A percentile compares a stretch with the other conserved stretches of the same genome.
Conservation (phyloP, 2,113 vertebrate genomes). For the Canis aureus region DNA sequence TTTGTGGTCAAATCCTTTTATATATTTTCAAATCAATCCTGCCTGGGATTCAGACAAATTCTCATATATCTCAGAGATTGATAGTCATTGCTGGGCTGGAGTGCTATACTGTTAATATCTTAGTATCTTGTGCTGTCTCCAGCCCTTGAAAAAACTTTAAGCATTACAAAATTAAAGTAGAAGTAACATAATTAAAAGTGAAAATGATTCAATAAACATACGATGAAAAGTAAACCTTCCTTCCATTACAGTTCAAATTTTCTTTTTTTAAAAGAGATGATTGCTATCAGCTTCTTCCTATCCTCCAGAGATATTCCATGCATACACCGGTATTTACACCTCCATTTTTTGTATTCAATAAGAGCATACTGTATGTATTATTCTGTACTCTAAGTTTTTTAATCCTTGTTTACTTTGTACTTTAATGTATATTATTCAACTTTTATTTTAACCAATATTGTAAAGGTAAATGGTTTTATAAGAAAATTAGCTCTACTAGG, state of each 20-base stretch:
- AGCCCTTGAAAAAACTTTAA: background rate
- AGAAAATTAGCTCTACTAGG: background rate
- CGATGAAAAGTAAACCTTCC: background rate
- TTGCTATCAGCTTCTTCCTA: background rate
- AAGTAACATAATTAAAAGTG: background rate
- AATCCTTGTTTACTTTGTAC: background rate
- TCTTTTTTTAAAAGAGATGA: background rate
- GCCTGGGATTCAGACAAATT: background rate
- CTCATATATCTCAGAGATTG: background rate
- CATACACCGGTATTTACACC: background rate
- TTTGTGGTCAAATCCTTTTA: background rate
- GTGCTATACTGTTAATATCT: no score
- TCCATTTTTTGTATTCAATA: background rate
- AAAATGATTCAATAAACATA: background rate
- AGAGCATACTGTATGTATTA: background rate
- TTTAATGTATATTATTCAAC: background rate
- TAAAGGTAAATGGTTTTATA: background rate
- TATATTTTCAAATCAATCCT: background rate
- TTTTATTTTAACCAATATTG: background rate
- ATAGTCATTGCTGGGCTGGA: background rate
- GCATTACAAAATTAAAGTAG: background rate
- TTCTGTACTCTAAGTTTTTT: background rate
- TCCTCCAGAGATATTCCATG: background rate
- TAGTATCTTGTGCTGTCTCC: background rate
- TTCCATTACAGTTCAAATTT: background rate